Evolutionary conservation across 2,888 invertebrate species (phyloP).

Genomic region (Andrena camellia): DNA sequence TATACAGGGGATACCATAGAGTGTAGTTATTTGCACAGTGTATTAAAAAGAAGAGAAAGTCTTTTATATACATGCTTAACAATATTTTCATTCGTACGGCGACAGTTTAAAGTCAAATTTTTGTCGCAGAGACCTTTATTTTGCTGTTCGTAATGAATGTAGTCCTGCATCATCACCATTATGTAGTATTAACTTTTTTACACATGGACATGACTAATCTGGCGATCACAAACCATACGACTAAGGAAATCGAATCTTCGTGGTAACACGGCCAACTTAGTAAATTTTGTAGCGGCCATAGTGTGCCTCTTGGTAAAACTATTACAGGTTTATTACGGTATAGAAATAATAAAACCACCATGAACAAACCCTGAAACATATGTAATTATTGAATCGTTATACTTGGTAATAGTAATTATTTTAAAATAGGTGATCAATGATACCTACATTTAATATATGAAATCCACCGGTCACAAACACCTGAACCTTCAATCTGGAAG

Average conservation of each 20-base stretch:
- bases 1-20: slow-evolving; percentile 11
- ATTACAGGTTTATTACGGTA: slow-evolving; percentile 79
- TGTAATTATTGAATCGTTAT: background rate
- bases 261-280: slow-evolving; percentile 80
- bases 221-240: slow-evolving; percentile 75
- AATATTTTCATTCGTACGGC: slow-evolving; percentile 2
- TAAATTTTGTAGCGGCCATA: slow-evolving; percentile 78
- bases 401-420: background rate
- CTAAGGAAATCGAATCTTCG: slow-evolving; percentile 78
- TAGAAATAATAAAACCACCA: slow-evolving; percentile 67
- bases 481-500: slow-evolving; percentile 68
- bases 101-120: background rate
- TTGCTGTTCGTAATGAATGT: slow-evolving; percentile 5
- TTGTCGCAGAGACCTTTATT: slow-evolving; percentile 15
- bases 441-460: slow-evolving; percentile 77
- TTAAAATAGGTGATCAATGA: background rate
- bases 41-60: slow-evolving; percentile 22
- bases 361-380: slow-evolving; percentile 33
- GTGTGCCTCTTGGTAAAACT: slow-evolving; percentile 73
- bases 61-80: slow-evolving; percentile 30
- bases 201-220: slow-evolving; percentile 69
- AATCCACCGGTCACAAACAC: slow-evolving; percentile 70
- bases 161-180: slow-evolving; percentile 7
- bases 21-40: slow-evolving; percentile 14
- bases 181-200: slow-evolving; percentile 44